Percentiles rank a stretch among this genome's conserved stretches.
phyloP scores from a whole-genome alignment of 2,113 vertebrate genomes.

The Lycaon pictus region DNA sequence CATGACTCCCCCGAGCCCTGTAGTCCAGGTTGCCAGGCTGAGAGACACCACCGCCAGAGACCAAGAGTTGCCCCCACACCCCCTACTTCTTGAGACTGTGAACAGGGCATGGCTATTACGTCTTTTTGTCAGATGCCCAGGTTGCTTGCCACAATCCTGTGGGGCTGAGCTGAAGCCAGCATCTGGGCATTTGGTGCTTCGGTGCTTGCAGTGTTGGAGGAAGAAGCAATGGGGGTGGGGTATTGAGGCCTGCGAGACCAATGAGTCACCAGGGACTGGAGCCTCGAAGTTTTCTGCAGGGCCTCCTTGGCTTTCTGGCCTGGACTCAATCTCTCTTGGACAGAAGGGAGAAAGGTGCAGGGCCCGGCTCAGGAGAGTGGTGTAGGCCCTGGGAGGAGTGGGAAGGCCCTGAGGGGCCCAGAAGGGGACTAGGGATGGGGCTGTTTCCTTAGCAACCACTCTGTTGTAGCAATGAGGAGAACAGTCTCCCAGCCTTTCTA shows the following conservation, averaged over 20 bases:
- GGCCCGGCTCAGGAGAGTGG: constrained; percentile 51
- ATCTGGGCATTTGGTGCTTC: neutral
- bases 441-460: constrained; percentile 33
- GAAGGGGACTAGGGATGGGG: neutral
- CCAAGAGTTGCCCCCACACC: neutral
- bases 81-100: neutral
- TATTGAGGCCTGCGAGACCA: neutral
- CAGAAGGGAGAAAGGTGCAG: neutral
- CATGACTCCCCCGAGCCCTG: neutral
- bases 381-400: neutral
- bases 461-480: constrained; percentile 65
- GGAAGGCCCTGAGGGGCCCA: constrained; percentile 34
- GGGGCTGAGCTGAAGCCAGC: no score
- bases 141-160: neutral
- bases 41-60: constrained; percentile 1
- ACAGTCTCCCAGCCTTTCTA: constrained; percentile 26
- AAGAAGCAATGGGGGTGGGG: neutral
- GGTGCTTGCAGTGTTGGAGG: neutral
- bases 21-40: constrained; percentile 55
- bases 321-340: neutral
- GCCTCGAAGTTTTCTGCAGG: neutral
- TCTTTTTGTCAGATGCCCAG: neutral
- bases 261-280: neutral
- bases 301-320: neutral
- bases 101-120: neutral